Conservation (phyloP, 2,797 vertebrate species). For the Coranthus polyacanthus region DNA sequence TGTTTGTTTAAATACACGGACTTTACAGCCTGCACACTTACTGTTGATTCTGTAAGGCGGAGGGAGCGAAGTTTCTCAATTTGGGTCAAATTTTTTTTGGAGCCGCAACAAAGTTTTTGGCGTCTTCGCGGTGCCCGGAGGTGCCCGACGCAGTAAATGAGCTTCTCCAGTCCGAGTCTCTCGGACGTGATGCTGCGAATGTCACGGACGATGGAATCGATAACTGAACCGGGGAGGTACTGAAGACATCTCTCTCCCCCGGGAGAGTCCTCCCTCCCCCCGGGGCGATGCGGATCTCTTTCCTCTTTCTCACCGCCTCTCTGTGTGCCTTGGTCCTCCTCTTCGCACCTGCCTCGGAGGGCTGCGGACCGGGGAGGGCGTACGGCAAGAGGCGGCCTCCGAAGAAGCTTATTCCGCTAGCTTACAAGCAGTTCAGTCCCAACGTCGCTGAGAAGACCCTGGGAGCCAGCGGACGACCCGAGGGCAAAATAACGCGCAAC, state of each 20-base stretch:
- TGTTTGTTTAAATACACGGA: slow-evolving; percentile 88
- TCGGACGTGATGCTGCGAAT: slow-evolving; percentile 78
- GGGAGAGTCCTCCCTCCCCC: slow-evolving; percentile 74
- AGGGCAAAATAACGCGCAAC: slow-evolving; percentile 95
- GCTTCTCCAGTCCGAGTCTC: slow-evolving; percentile 53
- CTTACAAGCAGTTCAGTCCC: slow-evolving; percentile 97
- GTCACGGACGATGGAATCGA: slow-evolving; percentile 85
- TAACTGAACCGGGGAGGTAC: slow-evolving; percentile 80
- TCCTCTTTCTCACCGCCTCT: slow-evolving; percentile 87
- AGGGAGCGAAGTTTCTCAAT: slow-evolving; percentile 65
- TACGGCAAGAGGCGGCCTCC: slow-evolving; percentile 94
- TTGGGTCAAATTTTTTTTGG: slow-evolving; percentile 20
- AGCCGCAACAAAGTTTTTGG: slow-evolving; percentile 46
- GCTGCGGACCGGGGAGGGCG: slow-evolving; percentile 97
- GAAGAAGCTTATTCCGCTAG: slow-evolving; percentile 94
- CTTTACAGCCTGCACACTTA: slow-evolving; percentile 80
- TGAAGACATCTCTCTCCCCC: slow-evolving; percentile 80
- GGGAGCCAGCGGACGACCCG: slow-evolving; percentile 95
- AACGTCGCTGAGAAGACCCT: slow-evolving; percentile 97
- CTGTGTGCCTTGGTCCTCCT: slow-evolving; percentile 87
- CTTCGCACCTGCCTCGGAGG: slow-evolving; percentile 89
- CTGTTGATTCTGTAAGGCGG: slow-evolving; percentile 70
- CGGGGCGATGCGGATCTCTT: slow-evolving; percentile 89
- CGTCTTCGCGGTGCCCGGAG: slow-evolving; percentile 67
- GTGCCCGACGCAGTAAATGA: slow-evolving; percentile 69